phyloP scores from a whole-genome alignment of 2,888 invertebrate species.

The Cephalotes varians region DNA sequence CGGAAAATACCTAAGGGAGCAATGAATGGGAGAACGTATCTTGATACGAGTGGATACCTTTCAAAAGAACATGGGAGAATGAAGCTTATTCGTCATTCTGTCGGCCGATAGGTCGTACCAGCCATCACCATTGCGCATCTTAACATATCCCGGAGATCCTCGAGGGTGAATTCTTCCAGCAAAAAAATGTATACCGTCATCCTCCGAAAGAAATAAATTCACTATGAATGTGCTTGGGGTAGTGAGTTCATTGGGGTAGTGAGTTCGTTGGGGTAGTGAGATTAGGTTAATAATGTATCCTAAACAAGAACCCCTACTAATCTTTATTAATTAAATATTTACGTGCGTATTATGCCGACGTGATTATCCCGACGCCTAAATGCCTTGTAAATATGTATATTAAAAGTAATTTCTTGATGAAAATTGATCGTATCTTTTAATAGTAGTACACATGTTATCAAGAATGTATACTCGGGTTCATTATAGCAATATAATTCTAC shows the following conservation, averaged over 20 bases:
- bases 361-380: not conserved
- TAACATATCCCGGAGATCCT: slow-evolving; percentile 45
- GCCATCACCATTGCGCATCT: slow-evolving; percentile 54
- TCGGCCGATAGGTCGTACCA: slow-evolving; percentile 61
- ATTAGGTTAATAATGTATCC: not conserved
- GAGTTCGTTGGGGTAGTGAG: slow-evolving; percentile 4
- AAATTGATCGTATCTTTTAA: too few relatives aligned
- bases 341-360: not conserved
- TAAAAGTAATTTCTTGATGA: too few relatives aligned
- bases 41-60: slow-evolving; percentile 57
- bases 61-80: slow-evolving; percentile 58
- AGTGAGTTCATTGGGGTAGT: not conserved
- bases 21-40: slow-evolving; percentile 51
- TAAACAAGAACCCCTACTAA: not conserved
- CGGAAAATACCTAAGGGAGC: slow-evolving; percentile 46
- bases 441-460: too few relatives aligned
- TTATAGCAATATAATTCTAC: too few relatives aligned
- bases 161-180: slow-evolving; percentile 64
- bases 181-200: slow-evolving; percentile 59
- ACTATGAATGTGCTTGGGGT: slow-evolving; percentile 21
- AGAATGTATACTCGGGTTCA: too few relatives aligned
- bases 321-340: slow-evolving; percentile 43
- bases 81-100: slow-evolving; percentile 72
- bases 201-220: slow-evolving; percentile 58
- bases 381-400: slow-evolving; percentile 1